Evolutionary conservation across 2,797 vertebrate species (phyloP).

Genomic region (Bradypodion ventrale): DNA sequence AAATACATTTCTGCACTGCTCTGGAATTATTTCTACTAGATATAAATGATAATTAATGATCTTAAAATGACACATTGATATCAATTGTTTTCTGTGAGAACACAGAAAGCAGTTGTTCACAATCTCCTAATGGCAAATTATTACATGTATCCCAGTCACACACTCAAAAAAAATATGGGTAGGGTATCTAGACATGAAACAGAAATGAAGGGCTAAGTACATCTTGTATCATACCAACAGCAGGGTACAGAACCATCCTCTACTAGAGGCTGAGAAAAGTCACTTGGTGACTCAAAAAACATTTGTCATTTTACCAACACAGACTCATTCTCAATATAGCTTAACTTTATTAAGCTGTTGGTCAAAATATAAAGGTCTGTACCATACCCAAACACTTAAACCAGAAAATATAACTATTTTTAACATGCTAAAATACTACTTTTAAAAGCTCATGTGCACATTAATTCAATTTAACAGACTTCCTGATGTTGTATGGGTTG

Average conservation of each 20-base stretch:
- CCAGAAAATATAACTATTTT: not conserved
- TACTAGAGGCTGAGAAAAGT: not conserved
- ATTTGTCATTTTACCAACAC: not conserved
- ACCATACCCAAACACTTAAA: not conserved
- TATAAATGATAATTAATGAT: not conserved
- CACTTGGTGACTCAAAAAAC: not conserved
- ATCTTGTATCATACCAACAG: not conserved
- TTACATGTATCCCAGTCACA: not conserved
- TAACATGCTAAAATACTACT: not conserved
- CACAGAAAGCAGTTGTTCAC: not conserved
- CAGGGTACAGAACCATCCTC: not conserved
- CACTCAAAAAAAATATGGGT: not conserved
- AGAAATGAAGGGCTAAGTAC: not conserved
- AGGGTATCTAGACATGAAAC: not conserved
- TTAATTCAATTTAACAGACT: not conserved
- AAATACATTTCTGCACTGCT: not conserved
- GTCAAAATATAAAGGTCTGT: not conserved
- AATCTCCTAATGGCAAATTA: not conserved
- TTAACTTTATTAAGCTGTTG: not conserved
- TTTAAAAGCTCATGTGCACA: not conserved
- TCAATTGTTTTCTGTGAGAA: not conserved
- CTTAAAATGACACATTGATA: not conserved
- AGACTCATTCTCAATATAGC: not conserved
- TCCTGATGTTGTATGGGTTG: not conserved
- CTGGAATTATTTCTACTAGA: conserved; percentile 20